These are phyloP conservation scores for Lerista edwardsae DNA, from an alignment of 2,797 vertebrate genomes.

Conservation along the genomic window DNA sequence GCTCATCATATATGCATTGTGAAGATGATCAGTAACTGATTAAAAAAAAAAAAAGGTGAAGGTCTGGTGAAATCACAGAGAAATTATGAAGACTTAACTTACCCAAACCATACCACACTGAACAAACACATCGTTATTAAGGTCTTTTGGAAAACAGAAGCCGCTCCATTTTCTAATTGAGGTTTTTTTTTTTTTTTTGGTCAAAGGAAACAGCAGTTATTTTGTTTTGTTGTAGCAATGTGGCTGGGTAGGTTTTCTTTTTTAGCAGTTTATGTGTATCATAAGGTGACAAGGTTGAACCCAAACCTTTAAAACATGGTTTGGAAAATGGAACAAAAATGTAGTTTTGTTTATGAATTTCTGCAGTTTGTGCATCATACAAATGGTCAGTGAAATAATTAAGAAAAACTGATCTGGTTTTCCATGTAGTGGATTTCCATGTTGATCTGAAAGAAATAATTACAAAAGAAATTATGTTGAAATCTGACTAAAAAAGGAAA, in stretches of 20 bases:
- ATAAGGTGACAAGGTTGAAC: constrained; percentile 61
- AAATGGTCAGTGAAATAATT: neutral
- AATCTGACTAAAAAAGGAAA: neutral
- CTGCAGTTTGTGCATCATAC: neutral
- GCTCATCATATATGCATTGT: constrained; percentile 68
- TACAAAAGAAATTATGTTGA: constrained; percentile 1
- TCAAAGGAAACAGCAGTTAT: constrained; percentile 70
- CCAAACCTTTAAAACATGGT: constrained; percentile 69
- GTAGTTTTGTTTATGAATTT: constrained; percentile 39
- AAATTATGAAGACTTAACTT: constrained; percentile 67
- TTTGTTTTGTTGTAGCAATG: constrained; percentile 64
- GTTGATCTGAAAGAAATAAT: neutral
- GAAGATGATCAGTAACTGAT: constrained; percentile 58
- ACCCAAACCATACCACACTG: constrained; percentile 66
- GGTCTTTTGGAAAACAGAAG: constrained; percentile 62
- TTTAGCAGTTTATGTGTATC: constrained; percentile 64
- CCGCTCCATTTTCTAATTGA: constrained; percentile 65
- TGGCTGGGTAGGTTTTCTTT: constrained; percentile 57
- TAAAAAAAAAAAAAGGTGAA: constrained; percentile 50
- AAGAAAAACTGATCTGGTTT: neutral
- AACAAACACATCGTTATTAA: constrained; percentile 63
- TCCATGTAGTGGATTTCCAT: constrained; percentile 18
- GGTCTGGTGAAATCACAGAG: constrained; percentile 69
- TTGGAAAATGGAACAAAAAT: constrained; percentile 62
- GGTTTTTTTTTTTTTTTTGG: constrained; percentile 69